Base-by-base conservation (phyloP, 2,797 vertebrate genomes). In the Sebastes diaconus region DNA sequence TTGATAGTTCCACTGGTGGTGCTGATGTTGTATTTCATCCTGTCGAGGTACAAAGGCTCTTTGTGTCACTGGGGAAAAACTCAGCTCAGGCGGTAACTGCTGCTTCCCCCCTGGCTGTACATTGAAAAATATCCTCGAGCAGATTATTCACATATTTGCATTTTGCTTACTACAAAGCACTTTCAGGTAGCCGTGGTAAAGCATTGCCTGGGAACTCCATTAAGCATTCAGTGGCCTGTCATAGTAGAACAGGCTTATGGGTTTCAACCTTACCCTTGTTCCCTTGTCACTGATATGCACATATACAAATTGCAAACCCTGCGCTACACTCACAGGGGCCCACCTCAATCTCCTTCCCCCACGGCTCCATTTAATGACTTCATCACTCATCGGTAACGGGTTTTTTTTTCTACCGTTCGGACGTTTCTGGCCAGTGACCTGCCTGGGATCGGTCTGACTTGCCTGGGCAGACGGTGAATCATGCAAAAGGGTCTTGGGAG, bases 201-300 rank as follows among this genome's bases (percentile, higher is more conserved):
- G 84, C 69, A 25, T 67, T 63, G 76, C 69, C 64, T 34, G 63
- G 64, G 66, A 90, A 93, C 84, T 86, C 83, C 24, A 82, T 92
- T 88, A 84, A 80, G 85, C 65, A 87, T 89, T 86, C 87, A 67
- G 24, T 60, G 66, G 83, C 73, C 85, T 87, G 90, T 93, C 90
- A 89, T 84, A 88, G 88, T 86, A 71, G 8, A 85, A 80, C 80
- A 85, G 73, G 80, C 86, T 85, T 88, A 84, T 73, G 68, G 89
- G 77, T 89, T 86, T 81, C 86, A 89, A 83, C 89, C 85, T 90
- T 27, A 67, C 68, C 77, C 86, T 81, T 90, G 91, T 94, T 89
- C 85, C 50, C 74, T 84, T 89, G 87, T 92, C 92, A 89, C 85
- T 90, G 89, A 93, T 90, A 90, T 88, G 91, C 84, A 85, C 74